Percentiles rank a stretch among this genome's conserved stretches.
phyloP scores from a whole-genome alignment of 1,140 invertebrate species.

The Pseudomyrmex cubaensis region DNA sequence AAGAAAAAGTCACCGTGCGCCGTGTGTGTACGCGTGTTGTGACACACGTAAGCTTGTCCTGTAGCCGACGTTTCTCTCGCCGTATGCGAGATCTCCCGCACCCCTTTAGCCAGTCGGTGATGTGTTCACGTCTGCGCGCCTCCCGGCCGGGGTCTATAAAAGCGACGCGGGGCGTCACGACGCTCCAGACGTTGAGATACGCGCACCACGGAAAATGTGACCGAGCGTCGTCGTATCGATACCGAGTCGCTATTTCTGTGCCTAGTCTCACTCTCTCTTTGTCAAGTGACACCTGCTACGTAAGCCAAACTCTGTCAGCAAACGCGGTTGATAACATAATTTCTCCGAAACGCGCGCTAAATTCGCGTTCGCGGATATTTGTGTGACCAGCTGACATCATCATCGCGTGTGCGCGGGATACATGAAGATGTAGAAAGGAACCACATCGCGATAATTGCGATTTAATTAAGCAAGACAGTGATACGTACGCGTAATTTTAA shows the following conservation, averaged over 20 bases:
- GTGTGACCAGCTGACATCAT: slow-evolving; percentile 10
- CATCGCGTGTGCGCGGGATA: slow-evolving; percentile 7
- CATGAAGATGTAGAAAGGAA: slow-evolving; percentile 35
- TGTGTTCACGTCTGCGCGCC: slow-evolving; percentile 78
- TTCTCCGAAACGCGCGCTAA: neutral
- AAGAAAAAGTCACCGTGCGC: neutral
- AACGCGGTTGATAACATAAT: slow-evolving; percentile 16
- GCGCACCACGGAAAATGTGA: slow-evolving; percentile 81
- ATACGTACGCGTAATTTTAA: slow-evolving; percentile 1
- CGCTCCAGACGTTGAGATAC: slow-evolving; percentile 81
- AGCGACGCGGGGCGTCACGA: slow-evolving; percentile 78
- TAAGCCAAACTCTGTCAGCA: slow-evolving; percentile 27
- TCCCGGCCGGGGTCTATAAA: slow-evolving; percentile 77
- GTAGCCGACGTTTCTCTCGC: neutral
- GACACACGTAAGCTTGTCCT: slow-evolving; percentile 13
- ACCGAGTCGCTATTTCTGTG: slow-evolving; percentile 38
- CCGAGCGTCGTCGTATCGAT: slow-evolving; percentile 54
- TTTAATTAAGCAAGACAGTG: slow-evolving; percentile 13
- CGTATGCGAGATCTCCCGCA: slow-evolving; percentile 55
- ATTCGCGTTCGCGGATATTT: slow-evolving; percentile 14
- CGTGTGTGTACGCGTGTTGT: neutral
- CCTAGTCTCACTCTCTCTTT: slow-evolving; percentile 1
- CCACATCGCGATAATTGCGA: neutral
- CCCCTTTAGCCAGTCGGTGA: slow-evolving; percentile 48
- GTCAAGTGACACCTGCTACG: slow-evolving; percentile 28